Percentiles rank a stretch among this genome's conserved stretches.
Conservation (phyloP, 2,888 invertebrate species). For the Hirtodrosophila cameraria region DNA sequence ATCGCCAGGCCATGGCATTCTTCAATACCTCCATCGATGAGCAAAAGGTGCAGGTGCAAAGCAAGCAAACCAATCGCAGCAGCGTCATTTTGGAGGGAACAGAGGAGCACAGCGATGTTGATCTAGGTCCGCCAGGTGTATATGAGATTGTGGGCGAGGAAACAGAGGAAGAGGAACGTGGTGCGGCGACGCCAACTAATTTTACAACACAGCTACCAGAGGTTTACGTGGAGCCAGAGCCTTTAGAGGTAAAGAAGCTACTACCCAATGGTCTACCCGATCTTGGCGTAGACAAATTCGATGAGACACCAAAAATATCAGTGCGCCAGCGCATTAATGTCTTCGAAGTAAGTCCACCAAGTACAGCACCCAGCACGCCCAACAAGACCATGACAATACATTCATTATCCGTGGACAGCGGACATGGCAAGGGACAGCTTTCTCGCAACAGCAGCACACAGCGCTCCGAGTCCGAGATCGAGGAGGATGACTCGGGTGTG, state of each 20-base stretch:
- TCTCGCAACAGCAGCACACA: constrained; percentile 83
- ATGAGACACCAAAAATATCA: constrained; percentile 75
- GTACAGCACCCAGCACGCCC: constrained; percentile 19
- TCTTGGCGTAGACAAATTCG: constrained; percentile 64
- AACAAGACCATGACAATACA: constrained; percentile 58
- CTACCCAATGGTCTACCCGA: constrained; percentile 71
- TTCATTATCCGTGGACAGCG: constrained; percentile 77
- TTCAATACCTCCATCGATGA: constrained; percentile 81
- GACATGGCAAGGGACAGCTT: constrained; percentile 73
- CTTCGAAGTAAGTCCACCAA: constrained; percentile 71
- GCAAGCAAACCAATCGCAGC: constrained; percentile 33
- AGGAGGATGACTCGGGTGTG: constrained; percentile 89
- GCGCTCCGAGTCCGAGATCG: constrained; percentile 84
- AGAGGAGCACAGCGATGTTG: constrained; percentile 28
- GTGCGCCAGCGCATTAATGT: constrained; percentile 82
- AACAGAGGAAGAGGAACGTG: constrained; percentile 49
- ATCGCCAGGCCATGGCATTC: constrained; percentile 83
- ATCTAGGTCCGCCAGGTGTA: constrained; percentile 56
- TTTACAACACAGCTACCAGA: constrained; percentile 55
- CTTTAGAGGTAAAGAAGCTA: constrained; percentile 38
- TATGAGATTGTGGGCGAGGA: constrained; percentile 57
- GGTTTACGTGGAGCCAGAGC: constrained; percentile 63
- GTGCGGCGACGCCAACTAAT: constrained; percentile 71
- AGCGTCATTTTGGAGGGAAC: constrained; percentile 57
- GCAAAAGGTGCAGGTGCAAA: constrained; percentile 64